Conservation (phyloP, 2,797 vertebrate species). For the Acipenser oxyrinchus region DNA sequence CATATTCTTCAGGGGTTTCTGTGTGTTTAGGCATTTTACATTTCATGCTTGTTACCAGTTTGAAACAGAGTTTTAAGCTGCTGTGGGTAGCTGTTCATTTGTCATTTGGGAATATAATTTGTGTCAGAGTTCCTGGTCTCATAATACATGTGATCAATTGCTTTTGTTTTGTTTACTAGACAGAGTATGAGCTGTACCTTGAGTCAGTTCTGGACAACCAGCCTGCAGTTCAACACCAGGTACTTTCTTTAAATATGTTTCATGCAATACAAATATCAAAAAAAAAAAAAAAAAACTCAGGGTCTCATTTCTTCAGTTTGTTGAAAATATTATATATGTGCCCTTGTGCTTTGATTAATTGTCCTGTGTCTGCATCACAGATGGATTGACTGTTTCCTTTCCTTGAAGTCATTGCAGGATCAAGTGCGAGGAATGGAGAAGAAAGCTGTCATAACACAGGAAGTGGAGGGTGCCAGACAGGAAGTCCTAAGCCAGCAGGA, state of each 20-base stretch:
- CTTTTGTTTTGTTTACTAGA: slow-evolving; percentile 32
- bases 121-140: no score
- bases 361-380: no score
- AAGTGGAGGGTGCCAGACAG: slow-evolving; percentile 33
- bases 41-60: no score
- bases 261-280: neutral
- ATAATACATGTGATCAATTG: neutral
- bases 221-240: slow-evolving; percentile 28
- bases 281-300: neutral
- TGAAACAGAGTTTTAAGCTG: no score
- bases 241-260: slow-evolving; percentile 26
- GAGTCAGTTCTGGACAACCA: slow-evolving; percentile 44
- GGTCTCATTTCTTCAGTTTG: neutral
- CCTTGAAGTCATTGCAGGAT: slow-evolving; percentile 28
- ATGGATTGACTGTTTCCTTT: neutral
- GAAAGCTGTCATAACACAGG: slow-evolving; percentile 16
- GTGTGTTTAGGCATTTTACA: no score
- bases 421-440: slow-evolving; percentile 20
- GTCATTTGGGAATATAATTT: no score
- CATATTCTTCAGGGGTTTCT: no score
- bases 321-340: slow-evolving; percentile 9
- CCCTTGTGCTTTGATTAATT: neutral
- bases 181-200: slow-evolving; percentile 58
- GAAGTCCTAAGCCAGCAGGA: slow-evolving; percentile 37
- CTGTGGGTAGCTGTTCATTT: no score